A percentile compares a stretch with the other conserved stretches of the same genome.
Conservation (phyloP, 2,888 invertebrate genomes). For the Nipponacmea schrenckii region DNA sequence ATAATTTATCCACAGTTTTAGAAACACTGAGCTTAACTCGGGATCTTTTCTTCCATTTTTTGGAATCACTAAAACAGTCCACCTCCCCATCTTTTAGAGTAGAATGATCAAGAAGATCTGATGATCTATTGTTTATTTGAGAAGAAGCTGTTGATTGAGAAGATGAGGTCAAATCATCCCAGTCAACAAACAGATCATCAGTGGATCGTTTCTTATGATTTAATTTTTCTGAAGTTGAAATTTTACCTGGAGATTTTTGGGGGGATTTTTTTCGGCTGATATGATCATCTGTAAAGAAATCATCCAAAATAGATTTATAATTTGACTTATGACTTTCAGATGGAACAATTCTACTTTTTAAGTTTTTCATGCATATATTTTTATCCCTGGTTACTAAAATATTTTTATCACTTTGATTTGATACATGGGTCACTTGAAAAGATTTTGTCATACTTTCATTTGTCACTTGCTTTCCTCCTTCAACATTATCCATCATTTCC, state of each 20-base stretch:
- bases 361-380: not conserved
- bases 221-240: not conserved
- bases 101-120: slow-evolving; percentile 34
- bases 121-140: not conserved
- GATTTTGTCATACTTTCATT: not conserved
- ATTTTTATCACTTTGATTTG: not conserved
- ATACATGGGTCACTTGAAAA: not conserved
- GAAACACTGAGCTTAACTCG: slow-evolving; percentile 20
- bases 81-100: slow-evolving; percentile 42
- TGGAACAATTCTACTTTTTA: not conserved
- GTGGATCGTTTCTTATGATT: not conserved
- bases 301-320: slow-evolving; percentile 7
- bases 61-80: slow-evolving; percentile 35
- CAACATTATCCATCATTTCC: not conserved
- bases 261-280: not conserved
- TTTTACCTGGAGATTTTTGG: not conserved
- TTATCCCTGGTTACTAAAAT: not conserved
- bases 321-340: not conserved
- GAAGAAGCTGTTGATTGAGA: not conserved
- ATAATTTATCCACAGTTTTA: slow-evolving; percentile 39
- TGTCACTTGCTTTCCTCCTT: not conserved
- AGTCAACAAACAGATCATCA: slow-evolving; percentile 7
- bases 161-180: not conserved
- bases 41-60: slow-evolving; percentile 36
- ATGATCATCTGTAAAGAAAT: slow-evolving; percentile 15